Evolutionary conservation across 2,797 vertebrate genomes (phyloP).

Genomic region (Myotis pilosus): DNA sequence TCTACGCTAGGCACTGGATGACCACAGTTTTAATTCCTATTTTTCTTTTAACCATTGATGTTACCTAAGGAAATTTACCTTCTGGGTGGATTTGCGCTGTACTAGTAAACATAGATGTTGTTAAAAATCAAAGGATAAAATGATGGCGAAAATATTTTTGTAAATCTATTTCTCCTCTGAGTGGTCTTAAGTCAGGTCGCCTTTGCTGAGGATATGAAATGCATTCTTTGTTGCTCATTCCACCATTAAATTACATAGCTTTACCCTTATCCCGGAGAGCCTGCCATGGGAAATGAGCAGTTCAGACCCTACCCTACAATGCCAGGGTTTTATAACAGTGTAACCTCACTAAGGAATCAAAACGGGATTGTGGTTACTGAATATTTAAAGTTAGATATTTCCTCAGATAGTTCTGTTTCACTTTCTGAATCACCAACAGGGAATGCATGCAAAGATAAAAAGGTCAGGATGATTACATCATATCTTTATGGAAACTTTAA

Average conservation of each 20-base stretch:
- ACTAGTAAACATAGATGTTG: background rate
- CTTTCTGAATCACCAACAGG: background rate
- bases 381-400: background rate
- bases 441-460: background rate
- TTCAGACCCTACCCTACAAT: background rate
- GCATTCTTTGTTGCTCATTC: background rate
- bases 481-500: background rate
- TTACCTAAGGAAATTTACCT: background rate
- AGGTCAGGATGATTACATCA: background rate
- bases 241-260: constrained; percentile 44
- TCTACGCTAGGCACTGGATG: background rate
- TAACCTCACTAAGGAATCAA: background rate
- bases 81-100: background rate
- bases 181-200: background rate
- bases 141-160: background rate
- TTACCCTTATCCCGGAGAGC: background rate
- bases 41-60: background rate
- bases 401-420: background rate
- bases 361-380: background rate
- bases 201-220: background rate
- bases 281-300: background rate
- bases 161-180: background rate
- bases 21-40: background rate
- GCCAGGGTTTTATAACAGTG: background rate
- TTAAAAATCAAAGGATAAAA: background rate